These are phyloP conservation scores for Stegophylla sp. DNA, from an alignment of 2,888 invertebrate genomes.

Conservation along the genomic window DNA sequence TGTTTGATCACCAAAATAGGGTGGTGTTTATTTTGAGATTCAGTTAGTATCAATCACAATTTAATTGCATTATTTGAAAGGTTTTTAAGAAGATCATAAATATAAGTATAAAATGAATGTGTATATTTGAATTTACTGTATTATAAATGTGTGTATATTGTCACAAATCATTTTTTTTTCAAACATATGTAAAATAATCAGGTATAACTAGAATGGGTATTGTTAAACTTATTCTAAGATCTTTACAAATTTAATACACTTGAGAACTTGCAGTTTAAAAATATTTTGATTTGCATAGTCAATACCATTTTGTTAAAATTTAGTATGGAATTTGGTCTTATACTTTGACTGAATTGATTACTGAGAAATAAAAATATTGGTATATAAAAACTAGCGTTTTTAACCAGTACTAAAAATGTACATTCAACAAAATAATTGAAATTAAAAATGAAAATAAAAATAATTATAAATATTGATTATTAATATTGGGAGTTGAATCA, in stretches of 20 bases:
- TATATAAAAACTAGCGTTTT: not conserved
- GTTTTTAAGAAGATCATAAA: not conserved
- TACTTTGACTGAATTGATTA: not conserved
- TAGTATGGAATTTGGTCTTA: not conserved
- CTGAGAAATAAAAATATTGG: not conserved
- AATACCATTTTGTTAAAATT: not conserved
- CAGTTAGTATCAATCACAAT: not conserved
- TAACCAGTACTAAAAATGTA: constrained; percentile 4
- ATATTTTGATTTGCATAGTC: not conserved
- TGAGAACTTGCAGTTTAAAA: constrained; percentile 1
- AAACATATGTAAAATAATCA: not conserved
- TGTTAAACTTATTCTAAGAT: not conserved
- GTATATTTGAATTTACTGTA: too few species aligned
- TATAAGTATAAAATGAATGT: not conserved
- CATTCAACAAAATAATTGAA: constrained; percentile 29
- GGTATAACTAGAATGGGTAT: not conserved
- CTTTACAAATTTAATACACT: not conserved
- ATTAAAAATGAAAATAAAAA: constrained; percentile 21
- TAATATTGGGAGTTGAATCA: constrained; percentile 46
- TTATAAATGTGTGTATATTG: not conserved
- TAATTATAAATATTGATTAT: constrained; percentile 44
- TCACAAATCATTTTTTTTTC: not conserved
- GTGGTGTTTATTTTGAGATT: constrained; percentile 17
- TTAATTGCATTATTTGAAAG: constrained; percentile 2
- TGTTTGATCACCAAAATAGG: constrained; percentile 19